Evolutionary conservation across 2,888 invertebrate genomes (phyloP).

Genomic region (Alitta virens): DNA sequence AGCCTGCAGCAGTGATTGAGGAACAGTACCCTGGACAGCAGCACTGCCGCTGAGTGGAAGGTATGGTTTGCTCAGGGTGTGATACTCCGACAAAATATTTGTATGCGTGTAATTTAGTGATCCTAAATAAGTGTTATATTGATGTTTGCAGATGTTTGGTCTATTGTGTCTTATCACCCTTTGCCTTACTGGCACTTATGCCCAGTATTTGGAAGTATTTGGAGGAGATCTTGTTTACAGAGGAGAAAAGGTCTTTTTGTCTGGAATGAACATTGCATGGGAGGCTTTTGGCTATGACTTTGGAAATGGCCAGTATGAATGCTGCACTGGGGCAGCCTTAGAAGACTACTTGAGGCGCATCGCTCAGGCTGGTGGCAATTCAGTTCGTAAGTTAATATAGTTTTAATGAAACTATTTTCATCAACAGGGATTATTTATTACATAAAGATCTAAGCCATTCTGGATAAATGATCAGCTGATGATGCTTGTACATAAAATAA

Average conservation of each 20-base stretch:
- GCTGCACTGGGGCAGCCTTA: slow-evolving; percentile 21
- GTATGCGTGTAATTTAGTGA: too few relatives aligned
- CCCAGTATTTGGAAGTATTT: not conserved
- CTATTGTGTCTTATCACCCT: too few relatives aligned
- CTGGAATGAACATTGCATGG: slow-evolving; percentile 35
- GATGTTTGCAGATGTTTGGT: too few relatives aligned
- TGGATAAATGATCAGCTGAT: not conserved
- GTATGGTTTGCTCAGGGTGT: too few relatives aligned
- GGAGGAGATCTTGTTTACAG: not conserved
- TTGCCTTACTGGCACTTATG: too few relatives aligned
- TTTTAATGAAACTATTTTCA: too few relatives aligned
- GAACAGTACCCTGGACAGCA: too few relatives aligned
- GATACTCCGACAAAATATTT: too few relatives aligned
- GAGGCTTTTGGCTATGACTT: slow-evolving; percentile 30
- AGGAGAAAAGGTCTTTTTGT: slow-evolving; percentile 32
- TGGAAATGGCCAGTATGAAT: slow-evolving; percentile 25
- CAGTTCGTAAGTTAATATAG: slow-evolving; percentile 26
- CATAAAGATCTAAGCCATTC: not conserved
- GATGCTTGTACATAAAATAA: not conserved
- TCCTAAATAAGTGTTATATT: too few relatives aligned
- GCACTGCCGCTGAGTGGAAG: too few relatives aligned
- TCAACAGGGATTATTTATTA: too few relatives aligned
- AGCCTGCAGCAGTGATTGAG: too few relatives aligned
- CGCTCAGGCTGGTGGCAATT: slow-evolving; percentile 29
- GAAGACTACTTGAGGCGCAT: slow-evolving; percentile 24